Percentiles rank a stretch among this genome's conserved stretches.
Conservation (phyloP, 2,888 invertebrate species). For the Eledone cirrhosa region DNA sequence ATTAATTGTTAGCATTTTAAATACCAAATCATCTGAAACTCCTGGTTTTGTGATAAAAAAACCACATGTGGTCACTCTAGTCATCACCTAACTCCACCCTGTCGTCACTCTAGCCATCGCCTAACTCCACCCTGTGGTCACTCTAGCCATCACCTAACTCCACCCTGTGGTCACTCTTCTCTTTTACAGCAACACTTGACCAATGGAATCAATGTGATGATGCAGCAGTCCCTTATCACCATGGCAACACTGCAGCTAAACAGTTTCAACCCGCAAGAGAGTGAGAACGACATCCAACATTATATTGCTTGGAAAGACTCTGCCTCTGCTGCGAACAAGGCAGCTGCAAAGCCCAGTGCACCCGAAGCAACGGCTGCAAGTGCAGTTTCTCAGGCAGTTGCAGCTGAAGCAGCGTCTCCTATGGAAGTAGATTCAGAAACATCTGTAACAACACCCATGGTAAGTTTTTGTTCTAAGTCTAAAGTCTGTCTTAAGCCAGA, state of each 20-base stretch:
- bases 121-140: too few species aligned
- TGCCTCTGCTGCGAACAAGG: constrained; percentile 31
- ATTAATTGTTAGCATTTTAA: too few species aligned
- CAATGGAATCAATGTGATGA: constrained; percentile 63
- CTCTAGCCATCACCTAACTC: too few species aligned
- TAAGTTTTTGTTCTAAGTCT: not conserved
- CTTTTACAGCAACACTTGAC: constrained; percentile 60
- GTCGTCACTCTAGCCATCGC: too few species aligned
- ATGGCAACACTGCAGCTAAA: constrained; percentile 54
- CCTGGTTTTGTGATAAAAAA: too few species aligned
- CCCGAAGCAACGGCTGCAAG: not conserved
- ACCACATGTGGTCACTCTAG: too few species aligned
- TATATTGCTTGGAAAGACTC: constrained; percentile 47
- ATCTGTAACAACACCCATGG: not conserved
- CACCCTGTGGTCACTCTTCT: too few species aligned
- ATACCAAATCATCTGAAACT: too few species aligned
- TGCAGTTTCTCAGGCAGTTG: not conserved
- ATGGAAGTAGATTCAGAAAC: constrained; percentile 12
- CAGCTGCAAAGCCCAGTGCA: not conserved
- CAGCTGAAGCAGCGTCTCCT: not conserved
- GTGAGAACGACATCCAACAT: constrained; percentile 45
- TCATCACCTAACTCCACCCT: too few species aligned
- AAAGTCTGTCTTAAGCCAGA: too few species aligned
- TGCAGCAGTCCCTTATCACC: constrained; percentile 66
- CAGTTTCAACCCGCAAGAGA: constrained; percentile 45